Evolutionary conservation across 2,113 vertebrate species (phyloP).

Genomic region (Archilochus colubris): DNA sequence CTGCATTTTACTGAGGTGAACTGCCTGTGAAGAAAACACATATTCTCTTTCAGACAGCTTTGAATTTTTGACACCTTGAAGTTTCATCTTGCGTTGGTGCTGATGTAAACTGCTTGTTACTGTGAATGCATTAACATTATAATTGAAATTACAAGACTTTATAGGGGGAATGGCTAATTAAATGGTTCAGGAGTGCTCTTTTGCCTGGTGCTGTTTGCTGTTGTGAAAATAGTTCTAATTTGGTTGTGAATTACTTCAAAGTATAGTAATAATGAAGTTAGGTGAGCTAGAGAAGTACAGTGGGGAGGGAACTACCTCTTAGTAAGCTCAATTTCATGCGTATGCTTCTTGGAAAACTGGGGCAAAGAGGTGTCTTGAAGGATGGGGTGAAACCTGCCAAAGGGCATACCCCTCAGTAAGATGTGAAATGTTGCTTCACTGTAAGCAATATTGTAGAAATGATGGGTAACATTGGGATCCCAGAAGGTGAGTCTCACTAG

Average conservation of each 20-base stretch:
- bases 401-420: rapidly evolving
- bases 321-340: background rate
- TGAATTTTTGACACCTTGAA: conserved; percentile 12
- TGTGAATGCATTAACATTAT: background rate
- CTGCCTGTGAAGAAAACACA: background rate
- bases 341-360: background rate
- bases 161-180: background rate
- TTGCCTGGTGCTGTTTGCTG: background rate
- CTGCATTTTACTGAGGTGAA: background rate
- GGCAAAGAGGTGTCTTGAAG: background rate
- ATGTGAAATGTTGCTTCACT: background rate
- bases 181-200: background rate
- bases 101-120: background rate
- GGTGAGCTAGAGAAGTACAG: background rate
- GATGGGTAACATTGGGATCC: background rate
- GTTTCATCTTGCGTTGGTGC: background rate
- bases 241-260: background rate
- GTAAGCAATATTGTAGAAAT: background rate
- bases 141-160: background rate
- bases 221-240: background rate
- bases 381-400: background rate
- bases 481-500: background rate
- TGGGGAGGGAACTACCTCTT: background rate
- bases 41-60: background rate
- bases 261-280: background rate